These are phyloP conservation scores for Amazona vittata DNA, from an alignment of 2,113 vertebrate species.

Conservation along the genomic window DNA sequence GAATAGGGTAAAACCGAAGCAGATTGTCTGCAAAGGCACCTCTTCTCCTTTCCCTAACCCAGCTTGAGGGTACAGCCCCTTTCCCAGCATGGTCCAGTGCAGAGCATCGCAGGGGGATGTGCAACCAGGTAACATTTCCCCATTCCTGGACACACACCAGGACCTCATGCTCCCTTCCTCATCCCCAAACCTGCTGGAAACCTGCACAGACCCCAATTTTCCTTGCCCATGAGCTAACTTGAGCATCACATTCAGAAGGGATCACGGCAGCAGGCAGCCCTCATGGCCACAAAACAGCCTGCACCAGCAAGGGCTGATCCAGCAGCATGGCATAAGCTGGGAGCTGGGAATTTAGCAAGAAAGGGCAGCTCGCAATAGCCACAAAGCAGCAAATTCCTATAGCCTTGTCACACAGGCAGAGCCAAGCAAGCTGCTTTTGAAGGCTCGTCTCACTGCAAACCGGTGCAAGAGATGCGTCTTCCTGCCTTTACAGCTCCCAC, in stretches of 20 bases:
- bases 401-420: background rate
- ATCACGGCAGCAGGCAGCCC: slow-evolving; percentile 15
- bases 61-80: background rate
- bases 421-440: background rate
- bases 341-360: background rate
- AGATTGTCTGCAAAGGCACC: background rate
- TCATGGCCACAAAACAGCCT: background rate
- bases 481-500: background rate
- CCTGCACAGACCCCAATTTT: background rate
- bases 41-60: background rate
- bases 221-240: background rate
- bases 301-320: background rate
- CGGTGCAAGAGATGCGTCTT: background rate
- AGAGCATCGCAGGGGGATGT: background rate
- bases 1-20: background rate
- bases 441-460: background rate
- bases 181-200: background rate
- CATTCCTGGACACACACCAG: background rate
- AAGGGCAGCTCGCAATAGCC: background rate
- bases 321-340: background rate
- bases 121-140: background rate
- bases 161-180: background rate
- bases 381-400: background rate
- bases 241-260: background rate
- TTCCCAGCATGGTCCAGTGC: background rate